Conservation (phyloP, 2,113 vertebrate genomes). For the Sylvietta virens region DNA sequence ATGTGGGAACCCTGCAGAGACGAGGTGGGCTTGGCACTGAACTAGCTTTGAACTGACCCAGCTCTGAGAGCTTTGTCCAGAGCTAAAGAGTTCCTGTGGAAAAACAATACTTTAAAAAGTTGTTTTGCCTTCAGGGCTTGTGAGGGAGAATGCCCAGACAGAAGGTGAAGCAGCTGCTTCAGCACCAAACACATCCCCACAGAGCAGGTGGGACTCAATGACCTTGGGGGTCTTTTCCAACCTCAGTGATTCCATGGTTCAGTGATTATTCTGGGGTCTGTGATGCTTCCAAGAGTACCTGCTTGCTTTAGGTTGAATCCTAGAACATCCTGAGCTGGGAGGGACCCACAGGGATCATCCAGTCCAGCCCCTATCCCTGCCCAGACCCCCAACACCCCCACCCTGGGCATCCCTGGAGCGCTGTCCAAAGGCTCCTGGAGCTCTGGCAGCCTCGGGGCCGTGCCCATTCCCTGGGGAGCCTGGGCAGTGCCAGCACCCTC, state of each 20-base stretch:
- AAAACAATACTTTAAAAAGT: neutral
- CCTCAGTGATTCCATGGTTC: neutral
- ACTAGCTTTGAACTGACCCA: neutral
- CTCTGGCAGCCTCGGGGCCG: neutral
- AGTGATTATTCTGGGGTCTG: neutral
- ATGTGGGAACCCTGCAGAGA: neutral
- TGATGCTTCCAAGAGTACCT: neutral
- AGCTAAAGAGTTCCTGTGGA: neutral
- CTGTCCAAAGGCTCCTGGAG: neutral
- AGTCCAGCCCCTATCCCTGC: accelerated
- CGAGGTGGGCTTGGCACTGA: neutral
- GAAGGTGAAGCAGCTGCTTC: neutral
- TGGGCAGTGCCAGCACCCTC: neutral
- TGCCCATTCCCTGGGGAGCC: neutral
- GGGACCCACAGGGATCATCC: accelerated
- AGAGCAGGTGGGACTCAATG: accelerated
- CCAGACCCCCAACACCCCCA: neutral
- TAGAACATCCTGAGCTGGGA: neutral
- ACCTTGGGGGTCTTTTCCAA: neutral
- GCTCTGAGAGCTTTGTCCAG: neutral
- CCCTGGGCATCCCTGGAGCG: neutral
- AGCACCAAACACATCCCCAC: neutral
- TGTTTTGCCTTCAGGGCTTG: neutral
- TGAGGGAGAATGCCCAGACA: neutral
- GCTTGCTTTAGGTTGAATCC: neutral